A percentile compares a stretch with the other conserved stretches of the same genome.
Evolutionary conservation across 1,140 invertebrate genomes (phyloP).

Genomic region (Akabosia matsudoensis): DNA sequence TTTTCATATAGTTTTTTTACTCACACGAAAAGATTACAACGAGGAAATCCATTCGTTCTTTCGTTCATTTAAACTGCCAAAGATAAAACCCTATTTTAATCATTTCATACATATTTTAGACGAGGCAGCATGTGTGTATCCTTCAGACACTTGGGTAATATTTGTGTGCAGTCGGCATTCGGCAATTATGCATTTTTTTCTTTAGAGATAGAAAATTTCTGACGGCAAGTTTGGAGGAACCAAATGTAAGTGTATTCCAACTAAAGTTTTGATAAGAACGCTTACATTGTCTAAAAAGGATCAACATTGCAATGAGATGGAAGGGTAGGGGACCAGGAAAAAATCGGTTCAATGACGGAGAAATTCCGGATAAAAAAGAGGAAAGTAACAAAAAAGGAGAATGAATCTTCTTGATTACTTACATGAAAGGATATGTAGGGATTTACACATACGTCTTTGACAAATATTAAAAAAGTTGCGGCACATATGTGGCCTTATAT

Average conservation of each 20-base stretch:
- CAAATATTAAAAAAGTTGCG: not conserved
- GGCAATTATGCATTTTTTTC: not conserved
- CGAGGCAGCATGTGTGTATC: not conserved
- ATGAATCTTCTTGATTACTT: not conserved
- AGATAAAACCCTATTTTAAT: conserved; percentile 33
- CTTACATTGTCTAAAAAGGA: not conserved
- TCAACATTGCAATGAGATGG: not conserved
- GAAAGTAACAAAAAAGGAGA: not conserved
- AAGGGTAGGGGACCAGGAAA: not conserved
- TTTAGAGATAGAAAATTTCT: not conserved
- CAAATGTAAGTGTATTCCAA: too few species aligned
- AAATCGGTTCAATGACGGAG: not conserved
- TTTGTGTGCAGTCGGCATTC: not conserved
- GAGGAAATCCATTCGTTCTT: not conserved
- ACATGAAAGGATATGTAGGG: not conserved
- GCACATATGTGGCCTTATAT: too few species aligned
- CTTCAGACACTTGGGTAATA: not conserved
- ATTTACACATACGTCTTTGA: not conserved
- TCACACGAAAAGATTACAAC: conserved; percentile 14
- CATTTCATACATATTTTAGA: not conserved
- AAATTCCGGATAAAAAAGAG: not conserved
- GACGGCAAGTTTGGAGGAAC: not conserved
- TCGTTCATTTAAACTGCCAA: conserved; percentile 1
- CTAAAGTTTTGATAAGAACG: not conserved
- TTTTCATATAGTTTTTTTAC: conserved; percentile 13